Percentiles rank a stretch among this genome's conserved stretches.
These are phyloP conservation scores for Lottia scabra DNA, from an alignment of 2,888 invertebrate species.

Conservation along the genomic window DNA sequence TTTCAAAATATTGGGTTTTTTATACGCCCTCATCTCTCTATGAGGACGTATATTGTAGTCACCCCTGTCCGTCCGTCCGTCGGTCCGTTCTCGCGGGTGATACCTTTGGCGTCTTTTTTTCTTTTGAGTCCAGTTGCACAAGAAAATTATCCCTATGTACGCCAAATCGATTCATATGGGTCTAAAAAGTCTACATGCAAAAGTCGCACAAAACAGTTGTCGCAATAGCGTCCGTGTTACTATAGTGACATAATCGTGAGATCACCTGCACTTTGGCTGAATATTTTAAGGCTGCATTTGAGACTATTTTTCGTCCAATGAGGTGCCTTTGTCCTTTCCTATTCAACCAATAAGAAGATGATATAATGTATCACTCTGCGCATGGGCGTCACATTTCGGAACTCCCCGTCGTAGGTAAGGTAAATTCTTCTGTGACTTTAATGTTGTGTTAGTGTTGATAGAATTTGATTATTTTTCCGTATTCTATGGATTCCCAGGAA, in stretches of 20 bases:
- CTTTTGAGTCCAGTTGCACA: background rate
- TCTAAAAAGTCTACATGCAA: background rate
- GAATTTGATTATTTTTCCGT: too few species aligned
- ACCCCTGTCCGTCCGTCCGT: too few species aligned
- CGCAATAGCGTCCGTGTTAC: background rate
- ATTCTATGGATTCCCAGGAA: too few species aligned
- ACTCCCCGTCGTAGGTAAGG: too few species aligned
- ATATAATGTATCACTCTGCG: background rate
- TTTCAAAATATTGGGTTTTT: too few species aligned
- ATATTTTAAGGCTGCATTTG: background rate
- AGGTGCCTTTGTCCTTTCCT: too few species aligned
- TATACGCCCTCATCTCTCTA: too few species aligned
- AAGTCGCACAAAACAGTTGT: background rate
- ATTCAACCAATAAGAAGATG: too few species aligned
- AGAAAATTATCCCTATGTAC: background rate
- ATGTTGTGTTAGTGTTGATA: too few species aligned
- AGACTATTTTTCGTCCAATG: background rate
- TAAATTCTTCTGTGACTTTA: conserved; percentile 17
- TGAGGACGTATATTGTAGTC: too few species aligned
- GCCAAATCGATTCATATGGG: background rate
- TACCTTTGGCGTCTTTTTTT: background rate
- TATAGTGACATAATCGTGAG: background rate
- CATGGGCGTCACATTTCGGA: conserved; percentile 6
- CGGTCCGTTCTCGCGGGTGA: too few species aligned
- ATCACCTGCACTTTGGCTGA: background rate